These are phyloP conservation scores for Pachypanchax playfairii DNA, from an alignment of 2,113 vertebrate species.

Conservation along the genomic window DNA sequence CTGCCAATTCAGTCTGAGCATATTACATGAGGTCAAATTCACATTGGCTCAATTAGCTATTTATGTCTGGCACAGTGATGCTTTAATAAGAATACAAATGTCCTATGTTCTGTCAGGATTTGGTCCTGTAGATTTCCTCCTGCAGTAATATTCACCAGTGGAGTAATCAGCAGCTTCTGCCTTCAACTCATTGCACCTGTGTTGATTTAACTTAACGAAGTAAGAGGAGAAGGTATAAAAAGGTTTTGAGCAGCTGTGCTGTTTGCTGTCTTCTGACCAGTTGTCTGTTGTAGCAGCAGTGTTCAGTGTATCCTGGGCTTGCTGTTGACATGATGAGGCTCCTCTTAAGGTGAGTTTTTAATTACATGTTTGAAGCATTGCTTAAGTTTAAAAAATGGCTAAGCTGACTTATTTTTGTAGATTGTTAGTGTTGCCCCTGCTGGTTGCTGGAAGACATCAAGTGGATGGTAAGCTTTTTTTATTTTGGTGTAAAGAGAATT, in stretches of 20 bases:
- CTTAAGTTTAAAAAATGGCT: too few relatives aligned
- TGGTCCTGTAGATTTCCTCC: not conserved
- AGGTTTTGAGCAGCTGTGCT: fast-evolving
- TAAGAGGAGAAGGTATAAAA: not conserved
- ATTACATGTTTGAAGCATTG: not conserved
- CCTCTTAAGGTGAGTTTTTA: constrained; percentile 12
- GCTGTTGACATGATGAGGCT: constrained; percentile 14
- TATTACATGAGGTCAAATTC: too few relatives aligned
- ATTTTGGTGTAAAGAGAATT: too few relatives aligned
- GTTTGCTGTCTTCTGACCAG: not conserved
- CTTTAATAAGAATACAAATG: too few relatives aligned
- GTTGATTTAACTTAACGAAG: not conserved
- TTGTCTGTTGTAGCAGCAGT: constrained; percentile 1
- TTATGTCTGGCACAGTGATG: too few relatives aligned
- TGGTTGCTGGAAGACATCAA: constrained; percentile 10
- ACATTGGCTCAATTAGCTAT: too few relatives aligned
- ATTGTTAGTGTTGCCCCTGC: constrained; percentile 23
- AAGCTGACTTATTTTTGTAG: constrained; percentile 13
- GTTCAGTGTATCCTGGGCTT: not conserved
- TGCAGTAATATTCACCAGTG: not conserved
- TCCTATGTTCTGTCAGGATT: not conserved
- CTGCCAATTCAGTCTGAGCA: too few relatives aligned
- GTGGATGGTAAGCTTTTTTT: constrained; percentile 8
- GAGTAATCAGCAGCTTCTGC: constrained; percentile 7
- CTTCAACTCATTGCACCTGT: constrained; percentile 17